phyloP scores from a whole-genome alignment of 2,888 invertebrate species.

The Aphidius colemani region DNA sequence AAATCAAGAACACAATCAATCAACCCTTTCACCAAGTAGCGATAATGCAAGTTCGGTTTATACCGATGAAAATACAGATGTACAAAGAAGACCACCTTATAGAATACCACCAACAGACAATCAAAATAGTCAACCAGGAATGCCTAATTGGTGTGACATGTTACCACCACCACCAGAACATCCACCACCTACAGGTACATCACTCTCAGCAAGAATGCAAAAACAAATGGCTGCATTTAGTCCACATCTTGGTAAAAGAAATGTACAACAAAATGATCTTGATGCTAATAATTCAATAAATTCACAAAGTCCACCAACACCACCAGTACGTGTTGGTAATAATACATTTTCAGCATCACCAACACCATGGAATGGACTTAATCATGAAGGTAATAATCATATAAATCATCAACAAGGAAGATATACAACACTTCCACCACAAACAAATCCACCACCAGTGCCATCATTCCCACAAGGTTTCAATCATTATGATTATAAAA shows the following conservation, averaged over 20 bases:
- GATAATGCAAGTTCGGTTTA: constrained; percentile 57
- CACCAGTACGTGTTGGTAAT: constrained; percentile 51
- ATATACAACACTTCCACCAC: constrained; percentile 55
- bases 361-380: constrained; percentile 48
- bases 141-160: constrained; percentile 69
- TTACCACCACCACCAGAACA: constrained; percentile 69
- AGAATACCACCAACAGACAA: constrained; percentile 37
- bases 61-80: constrained; percentile 50
- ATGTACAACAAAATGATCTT: constrained; percentile 46
- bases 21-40: constrained; percentile 56
- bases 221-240: constrained; percentile 49
- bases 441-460: constrained; percentile 55
- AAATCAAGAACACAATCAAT: constrained; percentile 56
- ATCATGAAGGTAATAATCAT: constrained; percentile 38
- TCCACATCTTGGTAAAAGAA: constrained; percentile 53
- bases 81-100: constrained; percentile 46
- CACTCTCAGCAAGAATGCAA: constrained; percentile 43
- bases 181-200: constrained; percentile 61
- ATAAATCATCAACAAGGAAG: constrained; percentile 44
- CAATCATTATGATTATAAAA: constrained; percentile 55
- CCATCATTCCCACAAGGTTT: constrained; percentile 55
- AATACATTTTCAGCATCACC: constrained; percentile 46
- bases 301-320: constrained; percentile 55
- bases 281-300: constrained; percentile 49
- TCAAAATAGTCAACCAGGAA: constrained; percentile 35